Evolutionary conservation across 2,113 vertebrate species (phyloP).

Genomic region (Protomyctophum bolini): DNA sequence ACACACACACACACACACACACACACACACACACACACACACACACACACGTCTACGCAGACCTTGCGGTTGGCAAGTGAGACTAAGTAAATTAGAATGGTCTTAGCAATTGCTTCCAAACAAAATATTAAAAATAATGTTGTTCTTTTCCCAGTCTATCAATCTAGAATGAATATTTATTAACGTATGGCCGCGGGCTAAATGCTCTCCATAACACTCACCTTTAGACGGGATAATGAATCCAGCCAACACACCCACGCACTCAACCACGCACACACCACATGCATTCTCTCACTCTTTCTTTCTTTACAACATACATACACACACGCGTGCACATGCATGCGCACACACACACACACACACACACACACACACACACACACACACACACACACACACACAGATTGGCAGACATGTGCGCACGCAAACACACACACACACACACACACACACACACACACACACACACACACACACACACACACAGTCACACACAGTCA

Average conservation of each 20-base stretch:
- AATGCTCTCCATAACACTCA: slow-evolving; percentile 54
- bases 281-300: neutral
- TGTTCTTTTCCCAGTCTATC: slow-evolving; percentile 39
- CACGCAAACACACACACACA: slow-evolving; percentile 8
- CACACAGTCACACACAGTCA: neutral
- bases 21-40: slow-evolving; percentile 2
- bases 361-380: neutral
- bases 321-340: slow-evolving; percentile 11
- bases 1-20: slow-evolving; percentile 7
- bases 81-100: slow-evolving; percentile 12
- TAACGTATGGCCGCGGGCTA: slow-evolving; percentile 48
- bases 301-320: neutral
- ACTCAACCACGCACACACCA: slow-evolving; percentile 16
- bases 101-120: slow-evolving; percentile 37
- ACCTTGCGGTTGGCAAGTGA: slow-evolving; percentile 20
- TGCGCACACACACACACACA: slow-evolving; percentile 6
- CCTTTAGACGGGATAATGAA: slow-evolving; percentile 49
- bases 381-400: slow-evolving; percentile 3
- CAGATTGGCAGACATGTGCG: neutral
- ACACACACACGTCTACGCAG: slow-evolving; percentile 21
- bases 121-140: slow-evolving; percentile 47
- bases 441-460: neutral
- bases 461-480: slow-evolving; percentile 9
- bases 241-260: slow-evolving; percentile 24
- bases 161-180: slow-evolving; percentile 53